Percentiles rank a stretch among this genome's conserved stretches.
Conservation (phyloP, 1,140 invertebrate species). For the Caenorhabditis brenneri region DNA sequence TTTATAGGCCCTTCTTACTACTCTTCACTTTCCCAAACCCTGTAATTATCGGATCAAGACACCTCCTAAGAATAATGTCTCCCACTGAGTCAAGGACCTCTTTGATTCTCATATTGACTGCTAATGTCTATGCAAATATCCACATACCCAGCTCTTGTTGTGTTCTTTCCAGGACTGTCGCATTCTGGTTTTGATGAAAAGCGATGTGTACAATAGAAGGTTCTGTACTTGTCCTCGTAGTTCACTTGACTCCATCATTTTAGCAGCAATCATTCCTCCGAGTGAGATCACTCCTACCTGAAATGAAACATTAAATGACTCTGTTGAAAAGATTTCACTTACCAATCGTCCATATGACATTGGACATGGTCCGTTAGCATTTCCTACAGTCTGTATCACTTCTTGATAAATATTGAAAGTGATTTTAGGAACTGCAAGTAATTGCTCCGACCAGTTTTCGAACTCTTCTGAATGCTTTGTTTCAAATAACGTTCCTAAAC, state of each 20-base stretch:
- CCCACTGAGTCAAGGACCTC: slow-evolving; percentile 18
- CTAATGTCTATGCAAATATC: slow-evolving; percentile 33
- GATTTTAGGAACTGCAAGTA: slow-evolving; percentile 36
- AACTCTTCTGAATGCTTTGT: background rate
- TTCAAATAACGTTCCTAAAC: slow-evolving; percentile 41
- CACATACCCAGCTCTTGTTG: slow-evolving; percentile 48
- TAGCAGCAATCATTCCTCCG: slow-evolving; percentile 43
- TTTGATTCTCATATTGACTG: slow-evolving; percentile 10
- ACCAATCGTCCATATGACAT: slow-evolving; percentile 49
- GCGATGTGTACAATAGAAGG: slow-evolving; percentile 47
- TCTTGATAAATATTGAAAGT: slow-evolving; percentile 21
- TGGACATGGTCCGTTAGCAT: background rate
- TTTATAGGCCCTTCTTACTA: background rate
- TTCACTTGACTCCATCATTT: slow-evolving; percentile 6
- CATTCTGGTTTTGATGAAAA: slow-evolving; percentile 49
- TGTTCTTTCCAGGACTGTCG: slow-evolving; percentile 38
- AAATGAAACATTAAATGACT: too few species aligned
- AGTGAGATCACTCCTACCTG: slow-evolving; percentile 51
- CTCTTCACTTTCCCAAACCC: slow-evolving; percentile 32
- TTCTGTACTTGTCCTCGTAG: slow-evolving; percentile 40
- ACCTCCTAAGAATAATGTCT: background rate
- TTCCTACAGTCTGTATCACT: background rate
- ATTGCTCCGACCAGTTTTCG: background rate
- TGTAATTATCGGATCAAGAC: slow-evolving; percentile 11
- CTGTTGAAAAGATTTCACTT: too few species aligned